These are phyloP conservation scores for Phacellophora camtschatica DNA, from an alignment of 30 jellyfish, hydroid and myxozoan genomes.

Conservation along the genomic window DNA sequence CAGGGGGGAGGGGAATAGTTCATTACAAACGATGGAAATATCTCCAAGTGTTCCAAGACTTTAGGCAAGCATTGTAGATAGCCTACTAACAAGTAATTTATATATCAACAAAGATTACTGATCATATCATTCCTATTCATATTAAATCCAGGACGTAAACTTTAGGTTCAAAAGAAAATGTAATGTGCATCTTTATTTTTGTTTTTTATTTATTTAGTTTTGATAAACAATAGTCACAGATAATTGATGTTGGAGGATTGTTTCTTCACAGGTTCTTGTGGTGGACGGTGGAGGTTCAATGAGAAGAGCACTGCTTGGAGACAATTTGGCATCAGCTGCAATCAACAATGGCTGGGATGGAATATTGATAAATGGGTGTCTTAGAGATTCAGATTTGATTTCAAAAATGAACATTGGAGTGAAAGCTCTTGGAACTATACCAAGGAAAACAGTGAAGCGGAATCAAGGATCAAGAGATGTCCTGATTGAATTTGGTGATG, in stretches of 20 bases:
- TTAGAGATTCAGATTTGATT: conserved; percentile 47
- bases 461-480: conserved; percentile 62
- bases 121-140: no score
- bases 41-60: no score
- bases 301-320: conserved; percentile 64
- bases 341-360: conserved; percentile 74
- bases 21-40: no score
- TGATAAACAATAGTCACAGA: neutral
- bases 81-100: neutral
- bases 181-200: no score
- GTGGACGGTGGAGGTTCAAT: conserved; percentile 75
- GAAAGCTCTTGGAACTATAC: conserved; percentile 66
- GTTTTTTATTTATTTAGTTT: no score
- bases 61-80: no score
- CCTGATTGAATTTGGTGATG: conserved; percentile 60
- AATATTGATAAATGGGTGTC: conserved; percentile 50
- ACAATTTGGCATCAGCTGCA: conserved; percentile 71
- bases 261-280: conserved; percentile 42
- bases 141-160: no score
- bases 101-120: neutral
- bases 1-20: no score
- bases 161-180: no score
- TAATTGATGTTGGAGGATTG: neutral
- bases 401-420: conserved; percentile 59
- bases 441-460: conserved; percentile 53